A percentile compares a stretch with the other conserved stretches of the same genome.
These are phyloP conservation scores for Lepetodrilus schrolli DNA, from an alignment of 2,888 invertebrate genomes.

Conservation along the genomic window DNA sequence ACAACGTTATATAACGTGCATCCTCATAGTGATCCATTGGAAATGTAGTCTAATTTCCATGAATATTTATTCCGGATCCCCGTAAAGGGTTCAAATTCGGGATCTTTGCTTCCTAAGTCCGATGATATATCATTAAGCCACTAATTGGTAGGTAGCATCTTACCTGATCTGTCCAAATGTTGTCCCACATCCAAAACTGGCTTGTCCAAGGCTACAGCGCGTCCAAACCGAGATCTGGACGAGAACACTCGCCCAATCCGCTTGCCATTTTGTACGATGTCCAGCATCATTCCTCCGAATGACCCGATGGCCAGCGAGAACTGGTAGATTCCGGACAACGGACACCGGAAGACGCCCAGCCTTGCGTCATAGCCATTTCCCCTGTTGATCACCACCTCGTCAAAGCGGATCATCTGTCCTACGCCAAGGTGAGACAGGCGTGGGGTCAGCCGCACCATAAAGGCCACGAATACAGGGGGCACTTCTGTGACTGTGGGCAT, in stretches of 20 bases:
- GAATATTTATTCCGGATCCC: too few species aligned
- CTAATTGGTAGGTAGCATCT: too few species aligned
- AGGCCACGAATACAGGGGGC: neutral
- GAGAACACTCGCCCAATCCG: neutral
- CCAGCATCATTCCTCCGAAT: neutral
- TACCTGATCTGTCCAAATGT: too few species aligned
- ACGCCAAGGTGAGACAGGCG: neutral
- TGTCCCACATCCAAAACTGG: too few species aligned
- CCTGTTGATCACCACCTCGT: conserved; percentile 19
- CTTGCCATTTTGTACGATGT: conserved; percentile 15
- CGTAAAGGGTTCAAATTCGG: too few species aligned
- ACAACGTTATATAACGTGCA: too few species aligned
- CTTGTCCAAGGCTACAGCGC: too few species aligned
- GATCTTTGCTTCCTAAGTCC: too few species aligned
- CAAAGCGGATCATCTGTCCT: conserved; percentile 13
- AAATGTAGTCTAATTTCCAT: too few species aligned
- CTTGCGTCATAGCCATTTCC: conserved; percentile 20
- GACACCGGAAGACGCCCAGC: conserved; percentile 22
- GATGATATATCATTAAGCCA: too few species aligned
- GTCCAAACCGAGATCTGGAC: neutral
- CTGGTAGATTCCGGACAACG: neutral
- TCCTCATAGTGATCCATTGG: too few species aligned
- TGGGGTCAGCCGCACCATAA: neutral
- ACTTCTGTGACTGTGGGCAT: too few species aligned
- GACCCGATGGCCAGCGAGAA: neutral